Conservation (phyloP, 2,797 vertebrate genomes). For the Choloepus didactylus region DNA sequence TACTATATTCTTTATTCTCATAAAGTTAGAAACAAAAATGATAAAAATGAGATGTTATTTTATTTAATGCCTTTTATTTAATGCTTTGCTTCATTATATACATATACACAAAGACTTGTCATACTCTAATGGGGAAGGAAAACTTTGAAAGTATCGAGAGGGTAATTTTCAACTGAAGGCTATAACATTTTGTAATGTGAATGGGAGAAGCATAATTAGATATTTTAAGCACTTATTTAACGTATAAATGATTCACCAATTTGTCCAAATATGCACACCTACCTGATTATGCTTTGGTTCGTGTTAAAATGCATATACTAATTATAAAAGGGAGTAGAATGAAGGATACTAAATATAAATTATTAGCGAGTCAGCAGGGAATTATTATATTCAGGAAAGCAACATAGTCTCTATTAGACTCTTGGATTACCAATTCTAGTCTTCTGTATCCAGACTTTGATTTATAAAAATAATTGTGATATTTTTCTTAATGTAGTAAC, state of each 20-base stretch:
- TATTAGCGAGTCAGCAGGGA: neutral
- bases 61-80: neutral
- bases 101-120: neutral
- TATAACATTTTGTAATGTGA: neutral
- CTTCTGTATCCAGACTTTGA: neutral
- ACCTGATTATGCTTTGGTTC: slow-evolving; percentile 37
- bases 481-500: slow-evolving; percentile 61
- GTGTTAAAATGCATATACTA: neutral
- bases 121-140: neutral
- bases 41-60: neutral
- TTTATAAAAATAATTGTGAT: slow-evolving; percentile 75
- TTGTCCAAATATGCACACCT: slow-evolving; percentile 5
- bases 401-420: neutral
- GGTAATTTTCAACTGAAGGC: neutral
- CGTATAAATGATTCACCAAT: neutral
- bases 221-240: slow-evolving; percentile 36
- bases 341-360: neutral
- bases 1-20: slow-evolving; percentile 10
- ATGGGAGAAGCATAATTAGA: neutral
- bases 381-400: slow-evolving; percentile 39
- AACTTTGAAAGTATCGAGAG: neutral
- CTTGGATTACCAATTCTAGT: neutral
- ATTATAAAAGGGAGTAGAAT: slow-evolving; percentile 16
- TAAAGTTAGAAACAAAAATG: neutral
- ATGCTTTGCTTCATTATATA: neutral